Base-by-base conservation (phyloP, 2,888 invertebrate species). In the Seladonia tumulorum region DNA sequence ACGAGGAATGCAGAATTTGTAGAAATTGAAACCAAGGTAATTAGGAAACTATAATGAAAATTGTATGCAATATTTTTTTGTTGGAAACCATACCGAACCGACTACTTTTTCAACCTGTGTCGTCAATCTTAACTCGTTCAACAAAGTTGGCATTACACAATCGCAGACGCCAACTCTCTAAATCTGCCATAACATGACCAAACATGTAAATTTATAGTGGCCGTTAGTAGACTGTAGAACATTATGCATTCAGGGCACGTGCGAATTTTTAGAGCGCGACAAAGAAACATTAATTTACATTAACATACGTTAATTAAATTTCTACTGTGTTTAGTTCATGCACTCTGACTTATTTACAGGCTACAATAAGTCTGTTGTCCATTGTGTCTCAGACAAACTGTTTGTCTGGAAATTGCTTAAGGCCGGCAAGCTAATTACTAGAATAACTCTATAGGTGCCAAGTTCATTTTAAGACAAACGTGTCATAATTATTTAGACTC, bases 131-230 rank as follows among this genome's bases (percentile, higher is more conserved):
- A 53, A 16, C 16, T 63, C 29, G 63, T 16, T 63, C 63, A 29
- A 29, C 16, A 63, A 63, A 63, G 29, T 63, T 29, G 25, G 29
- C 63, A 25, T 63, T 63, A 14, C 63, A 7, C 7, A 63, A 63
- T 29, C 29, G 63, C 60, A 16, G 2, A 63, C 63, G 29, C 16
- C 7, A 16, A 29, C 63, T 63, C 63, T 63, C 29, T 63, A 29
- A 63, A 60, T 60, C 60, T 60, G 60, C 60, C 63, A 63, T 7
- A 29, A 63, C 29, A 63, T 63, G 63, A 29, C 63, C 63, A 63
- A 63, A 29, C 29, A 16, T 5, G 63, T 16, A 14, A 63, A 63
- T 63, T 63, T 63, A 63, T 63, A 63, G 29, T 29, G 16, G 29
- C 16, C 2, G 63, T 63, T 63, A 29, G 16, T 7, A 16, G 10